Percentiles rank a stretch among this genome's conserved stretches.
Evolutionary conservation across 2,888 invertebrate species (phyloP).

Genomic region (Drosophila melanosoma): DNA sequence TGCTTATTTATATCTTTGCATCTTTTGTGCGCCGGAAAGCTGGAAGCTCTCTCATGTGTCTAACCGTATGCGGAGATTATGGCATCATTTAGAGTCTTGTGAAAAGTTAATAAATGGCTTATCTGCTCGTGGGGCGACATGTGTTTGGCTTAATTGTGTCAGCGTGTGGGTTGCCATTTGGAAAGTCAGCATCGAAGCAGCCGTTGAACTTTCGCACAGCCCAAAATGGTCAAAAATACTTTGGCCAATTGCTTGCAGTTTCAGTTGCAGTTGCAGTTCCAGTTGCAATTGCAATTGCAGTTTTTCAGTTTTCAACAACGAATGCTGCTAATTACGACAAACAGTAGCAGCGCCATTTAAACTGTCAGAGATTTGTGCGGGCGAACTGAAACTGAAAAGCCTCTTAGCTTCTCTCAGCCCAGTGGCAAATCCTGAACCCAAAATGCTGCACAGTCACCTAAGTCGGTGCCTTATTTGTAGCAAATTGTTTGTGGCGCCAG

Average conservation of each 20-base stretch:
- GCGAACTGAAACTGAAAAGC: slow-evolving; percentile 35
- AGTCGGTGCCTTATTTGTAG: slow-evolving; percentile 83
- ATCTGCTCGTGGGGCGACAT: slow-evolving; percentile 71
- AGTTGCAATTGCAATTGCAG: slow-evolving; percentile 19
- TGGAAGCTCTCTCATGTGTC: slow-evolving; percentile 70
- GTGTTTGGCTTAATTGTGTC: slow-evolving; percentile 82
- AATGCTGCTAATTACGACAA: slow-evolving; percentile 77
- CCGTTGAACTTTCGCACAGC: slow-evolving; percentile 75
- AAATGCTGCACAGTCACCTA: slow-evolving; percentile 57
- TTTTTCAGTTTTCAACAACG: slow-evolving; percentile 6
- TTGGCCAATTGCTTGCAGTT: slow-evolving; percentile 53
- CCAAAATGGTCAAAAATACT: slow-evolving; percentile 73
- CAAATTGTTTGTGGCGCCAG: slow-evolving; percentile 82
- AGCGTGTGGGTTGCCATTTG: slow-evolving; percentile 76
- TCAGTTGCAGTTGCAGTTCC: slow-evolving; percentile 7
- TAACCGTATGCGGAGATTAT: slow-evolving; percentile 81
- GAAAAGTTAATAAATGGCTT: slow-evolving; percentile 83
- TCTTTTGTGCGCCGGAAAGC: slow-evolving; percentile 33
- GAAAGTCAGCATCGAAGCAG: slow-evolving; percentile 57
- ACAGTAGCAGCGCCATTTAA: slow-evolving; percentile 59
- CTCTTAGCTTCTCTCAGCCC: neutral
- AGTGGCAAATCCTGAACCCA: slow-evolving; percentile 7
- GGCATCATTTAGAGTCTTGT: slow-evolving; percentile 80
- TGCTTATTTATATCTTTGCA: slow-evolving; percentile 60
- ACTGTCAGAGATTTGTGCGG: slow-evolving; percentile 78